Evolutionary conservation across 1,140 invertebrate genomes (phyloP), one percentile per base, ranked within the genome.

Genomic region (Lanistes nyassanus): DNA sequence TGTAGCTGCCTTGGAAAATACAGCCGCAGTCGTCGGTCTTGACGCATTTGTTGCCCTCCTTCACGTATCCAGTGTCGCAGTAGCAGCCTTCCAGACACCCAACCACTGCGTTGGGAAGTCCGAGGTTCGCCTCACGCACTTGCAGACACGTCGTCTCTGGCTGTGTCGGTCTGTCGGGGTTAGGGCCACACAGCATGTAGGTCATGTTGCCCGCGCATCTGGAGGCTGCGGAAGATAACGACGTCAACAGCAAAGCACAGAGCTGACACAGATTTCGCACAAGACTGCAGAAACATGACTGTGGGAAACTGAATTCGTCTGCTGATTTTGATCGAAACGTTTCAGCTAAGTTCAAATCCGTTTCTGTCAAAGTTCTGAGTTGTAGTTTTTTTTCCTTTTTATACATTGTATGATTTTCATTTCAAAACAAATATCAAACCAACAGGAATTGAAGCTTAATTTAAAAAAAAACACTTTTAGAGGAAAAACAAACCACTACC

Each of bases 41-140:
- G 2, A 81, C 64, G 70, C 80, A 81, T 5, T 68, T 42, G 9
- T 69, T 23, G 1, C 62, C 74, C 26, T 79, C 75, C 29, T 75
- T 21, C 11, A 79, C 55, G 29, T 66, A 81, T 2, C 77, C 77
- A 2, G 62, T 53, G 21, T 37, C 42, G 74, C 80, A 81, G 42
- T 76, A 77, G 56, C 80, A 81, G 3, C 77, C 80, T 53, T 81
- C 77, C 7, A 36, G 9, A 34, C 79, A 80, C 4, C 23, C 36
- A 11, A 16, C 26, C 1, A 39, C 19, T 0, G 21, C 7, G 16
- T n/a, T n/a, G 13, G 69, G 42, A 4, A 3, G 26, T 36, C 26
- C 29, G 36, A 31, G 26, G 5, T 71, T 5, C 16, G 31, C 1
- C 4, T n/a, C 1, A 0, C 42, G 42, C 9, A 56, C 29, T 5